Evolutionary conservation across 2,888 invertebrate species (phyloP).

Genomic region (Diplolepis rosae): DNA sequence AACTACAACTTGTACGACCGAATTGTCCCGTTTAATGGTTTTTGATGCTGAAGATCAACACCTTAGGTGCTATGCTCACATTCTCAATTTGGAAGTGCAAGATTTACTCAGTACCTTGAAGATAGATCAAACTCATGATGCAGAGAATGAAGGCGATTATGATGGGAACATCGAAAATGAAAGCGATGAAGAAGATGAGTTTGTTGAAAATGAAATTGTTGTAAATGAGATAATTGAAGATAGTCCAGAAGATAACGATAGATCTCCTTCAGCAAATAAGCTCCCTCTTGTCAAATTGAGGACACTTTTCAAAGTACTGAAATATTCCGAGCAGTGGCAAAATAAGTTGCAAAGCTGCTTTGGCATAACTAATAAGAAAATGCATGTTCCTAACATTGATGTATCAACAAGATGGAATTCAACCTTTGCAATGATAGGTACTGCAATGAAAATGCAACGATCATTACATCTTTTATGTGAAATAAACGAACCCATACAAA

Average conservation of each 20-base stretch:
- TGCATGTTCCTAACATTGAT: constrained; percentile 40
- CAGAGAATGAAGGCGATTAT: not conserved
- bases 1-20: constrained; percentile 21
- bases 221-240: too few species aligned
- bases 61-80: constrained; percentile 57
- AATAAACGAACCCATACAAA: too few species aligned
- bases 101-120: constrained; percentile 43
- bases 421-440: constrained; percentile 41
- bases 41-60: constrained; percentile 51
- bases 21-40: not conserved
- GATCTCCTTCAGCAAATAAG: too few species aligned
- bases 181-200: too few species aligned
- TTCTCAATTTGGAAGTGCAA: constrained; percentile 56
- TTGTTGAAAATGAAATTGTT: too few species aligned
- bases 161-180: too few species aligned
- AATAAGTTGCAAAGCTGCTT: too few species aligned
- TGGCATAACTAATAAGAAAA: constrained; percentile 36
- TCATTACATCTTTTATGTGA: too few species aligned
- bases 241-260: too few species aligned
- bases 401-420: constrained; percentile 45
- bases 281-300: constrained; percentile 9
- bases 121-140: constrained; percentile 11
- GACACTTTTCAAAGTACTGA: constrained; percentile 28
- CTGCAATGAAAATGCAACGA: constrained; percentile 41
- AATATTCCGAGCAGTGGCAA: constrained; percentile 41